phyloP scores from a whole-genome alignment of 2,888 invertebrate genomes.

The Macrophya annulata region DNA sequence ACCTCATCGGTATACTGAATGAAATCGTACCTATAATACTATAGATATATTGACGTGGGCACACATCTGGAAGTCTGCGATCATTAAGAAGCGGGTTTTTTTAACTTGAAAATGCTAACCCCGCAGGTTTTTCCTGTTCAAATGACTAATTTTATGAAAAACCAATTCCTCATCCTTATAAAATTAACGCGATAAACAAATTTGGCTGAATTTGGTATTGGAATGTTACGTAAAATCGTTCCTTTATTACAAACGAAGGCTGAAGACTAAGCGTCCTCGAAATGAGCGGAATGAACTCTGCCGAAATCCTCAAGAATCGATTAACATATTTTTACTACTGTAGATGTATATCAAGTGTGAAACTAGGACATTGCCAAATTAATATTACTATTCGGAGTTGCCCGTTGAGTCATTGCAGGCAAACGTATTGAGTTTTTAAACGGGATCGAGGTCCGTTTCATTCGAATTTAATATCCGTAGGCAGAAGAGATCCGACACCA shows the following conservation, averaged over 20 bases:
- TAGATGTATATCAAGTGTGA: constrained; percentile 29
- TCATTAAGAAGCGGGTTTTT: not conserved
- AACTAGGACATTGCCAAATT: constrained; percentile 56
- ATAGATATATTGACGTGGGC: not conserved
- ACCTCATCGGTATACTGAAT: constrained; percentile 20
- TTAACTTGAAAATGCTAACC: not conserved
- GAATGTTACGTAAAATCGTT: not conserved
- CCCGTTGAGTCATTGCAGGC: constrained; percentile 35
- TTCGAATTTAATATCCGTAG: constrained; percentile 11
- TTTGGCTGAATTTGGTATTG: not conserved
- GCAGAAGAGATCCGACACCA: not conserved
- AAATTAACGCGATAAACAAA: not conserved
- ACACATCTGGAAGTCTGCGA: not conserved
- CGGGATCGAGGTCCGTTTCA: constrained; percentile 43
- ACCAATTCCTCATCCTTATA: too few species aligned
- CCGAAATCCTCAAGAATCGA: constrained; percentile 18
- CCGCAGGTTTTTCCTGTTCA: not conserved
- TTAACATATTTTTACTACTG: constrained; percentile 29
- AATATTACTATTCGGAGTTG: constrained; percentile 35
- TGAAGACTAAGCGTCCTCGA: not conserved
- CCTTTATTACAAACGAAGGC: not conserved
- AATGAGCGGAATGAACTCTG: not conserved
- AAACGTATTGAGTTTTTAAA: not conserved
- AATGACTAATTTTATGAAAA: not conserved
- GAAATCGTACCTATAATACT: not conserved